These are phyloP conservation scores for Ceyx cyanopectus DNA, from an alignment of 2,113 vertebrate genomes.

Conservation along the genomic window DNA sequence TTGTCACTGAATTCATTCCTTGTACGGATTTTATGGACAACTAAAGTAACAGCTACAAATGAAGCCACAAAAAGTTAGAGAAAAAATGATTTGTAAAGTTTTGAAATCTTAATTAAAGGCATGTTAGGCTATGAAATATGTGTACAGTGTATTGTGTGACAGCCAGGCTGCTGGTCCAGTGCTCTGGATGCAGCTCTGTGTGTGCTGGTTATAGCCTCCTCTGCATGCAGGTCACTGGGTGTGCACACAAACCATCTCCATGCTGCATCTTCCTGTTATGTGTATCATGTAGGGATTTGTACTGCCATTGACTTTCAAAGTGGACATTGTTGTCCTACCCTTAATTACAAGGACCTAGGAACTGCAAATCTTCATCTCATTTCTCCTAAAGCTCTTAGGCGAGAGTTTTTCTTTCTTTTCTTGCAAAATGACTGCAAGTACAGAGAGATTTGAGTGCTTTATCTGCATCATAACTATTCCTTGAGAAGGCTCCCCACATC, in stretches of 20 bases:
- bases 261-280: not conserved
- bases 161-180: not conserved
- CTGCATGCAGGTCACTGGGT: not conserved
- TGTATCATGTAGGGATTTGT: not conserved
- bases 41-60: not conserved
- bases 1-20: not conserved
- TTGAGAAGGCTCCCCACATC: conserved; percentile 37
- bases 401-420: conserved; percentile 37
- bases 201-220: not conserved
- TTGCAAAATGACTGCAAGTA: conserved; percentile 5
- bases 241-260: not conserved
- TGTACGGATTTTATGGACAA: not conserved
- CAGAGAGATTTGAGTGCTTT: conserved; percentile 52
- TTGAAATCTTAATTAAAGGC: not conserved
- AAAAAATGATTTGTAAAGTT: not conserved
- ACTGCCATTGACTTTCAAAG: not conserved
- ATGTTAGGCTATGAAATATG: not conserved
- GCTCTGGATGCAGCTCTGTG: not conserved
- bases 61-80: not conserved
- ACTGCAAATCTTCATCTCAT: not conserved
- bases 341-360: not conserved
- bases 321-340: not conserved
- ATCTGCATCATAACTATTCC: conserved; percentile 55
- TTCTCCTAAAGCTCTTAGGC: conserved; percentile 2
- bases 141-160: not conserved